Conservation (phyloP, 64 coral and sea anemone genomes). For the Stichodactyla helianthus region DNA sequence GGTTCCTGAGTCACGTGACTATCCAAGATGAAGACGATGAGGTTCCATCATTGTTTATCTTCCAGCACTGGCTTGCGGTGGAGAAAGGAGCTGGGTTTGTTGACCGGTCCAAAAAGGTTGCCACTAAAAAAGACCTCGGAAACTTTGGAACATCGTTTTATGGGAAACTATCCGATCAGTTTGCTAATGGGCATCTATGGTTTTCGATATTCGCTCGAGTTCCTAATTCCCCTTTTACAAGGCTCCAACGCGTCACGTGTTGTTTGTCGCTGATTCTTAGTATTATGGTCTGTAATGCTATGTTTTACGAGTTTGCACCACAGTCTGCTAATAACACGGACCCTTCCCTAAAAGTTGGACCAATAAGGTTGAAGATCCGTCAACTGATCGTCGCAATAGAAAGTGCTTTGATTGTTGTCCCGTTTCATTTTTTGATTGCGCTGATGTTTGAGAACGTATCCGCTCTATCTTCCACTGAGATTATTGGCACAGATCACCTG, state of each 20-base stretch:
- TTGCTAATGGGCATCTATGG: conserved; percentile 39
- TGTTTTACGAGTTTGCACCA: conserved; percentile 44
- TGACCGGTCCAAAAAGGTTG: conserved; percentile 15
- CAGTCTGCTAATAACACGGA: neutral
- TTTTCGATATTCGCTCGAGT: conserved; percentile 32
- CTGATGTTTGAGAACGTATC: conserved; percentile 22
- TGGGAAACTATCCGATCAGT: conserved; percentile 20
- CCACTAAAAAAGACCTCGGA: neutral
- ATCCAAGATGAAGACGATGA: neutral
- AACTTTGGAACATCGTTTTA: conserved; percentile 15
- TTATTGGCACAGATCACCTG: neutral
- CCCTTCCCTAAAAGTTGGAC: conserved; percentile 15
- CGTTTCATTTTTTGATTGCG: conserved; percentile 34
- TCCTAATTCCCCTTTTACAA: conserved; percentile 31
- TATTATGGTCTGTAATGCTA: conserved; percentile 40
- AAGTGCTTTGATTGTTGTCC: conserved; percentile 30
- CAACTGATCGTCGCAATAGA: conserved; percentile 38
- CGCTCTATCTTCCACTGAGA: neutral
- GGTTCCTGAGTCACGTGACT: conserved; percentile 37
- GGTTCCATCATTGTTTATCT: conserved; percentile 2
- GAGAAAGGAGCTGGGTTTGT: conserved; percentile 44
- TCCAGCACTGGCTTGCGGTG: conserved; percentile 43
- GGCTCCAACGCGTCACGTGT: conserved; percentile 35
- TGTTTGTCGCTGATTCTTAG: conserved; percentile 34
- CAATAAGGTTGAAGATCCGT: conserved; percentile 20